Base-by-base conservation (phyloP, 2,888 invertebrate species). In the Falcaria lacertinaria region DNA sequence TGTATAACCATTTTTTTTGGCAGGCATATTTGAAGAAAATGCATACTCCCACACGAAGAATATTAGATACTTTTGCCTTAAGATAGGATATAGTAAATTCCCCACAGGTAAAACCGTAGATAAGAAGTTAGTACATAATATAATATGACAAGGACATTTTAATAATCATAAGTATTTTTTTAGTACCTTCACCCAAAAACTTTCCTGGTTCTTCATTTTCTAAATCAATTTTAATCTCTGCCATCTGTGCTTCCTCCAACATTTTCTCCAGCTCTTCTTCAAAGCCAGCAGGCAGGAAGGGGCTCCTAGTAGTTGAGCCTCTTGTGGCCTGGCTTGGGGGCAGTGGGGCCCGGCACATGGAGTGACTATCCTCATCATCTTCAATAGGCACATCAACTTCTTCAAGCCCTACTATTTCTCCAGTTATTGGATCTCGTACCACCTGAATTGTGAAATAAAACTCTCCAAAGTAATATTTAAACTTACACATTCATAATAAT, bases 231-330 rank as follows among this genome's bases (percentile, higher is more conserved):
- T 79, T 74, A 22, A 89, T 78, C 38, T 84, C 79, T 15, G 70
- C 75, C 48, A 73, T 60, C 16, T 75, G 69, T 1, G 76, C 73
- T 36, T 77, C 71, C 39, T 82, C 71, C 13, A 88, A 68, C 46
- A 91, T 78, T 54, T 89, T 87, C 14, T 84, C 80, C 0, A 88
- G 55, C 43, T 91, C 90, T 38, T 91, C 86, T 50, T 92, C 90
- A 72, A 96, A 94, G 1, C 96, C 95, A 37, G 96, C 97, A 0
- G 97, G 97, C 91, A 96, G 93, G 74, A 98, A 98, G 0, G 96
- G 97, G 68, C 93, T 94, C 72, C 95, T 96, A 46, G 93, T 93
- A 0, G 93, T 92, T 41, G 93, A 94, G 13, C 97, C 97, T 59
- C 93, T 90, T 0, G 94, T 91, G 38, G 93, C 91, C 64, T 94